Percentiles rank a stretch among this genome's conserved stretches.
These are phyloP conservation scores for Tiphia femorata DNA, from an alignment of 2,888 invertebrate genomes.

Conservation along the genomic window DNA sequence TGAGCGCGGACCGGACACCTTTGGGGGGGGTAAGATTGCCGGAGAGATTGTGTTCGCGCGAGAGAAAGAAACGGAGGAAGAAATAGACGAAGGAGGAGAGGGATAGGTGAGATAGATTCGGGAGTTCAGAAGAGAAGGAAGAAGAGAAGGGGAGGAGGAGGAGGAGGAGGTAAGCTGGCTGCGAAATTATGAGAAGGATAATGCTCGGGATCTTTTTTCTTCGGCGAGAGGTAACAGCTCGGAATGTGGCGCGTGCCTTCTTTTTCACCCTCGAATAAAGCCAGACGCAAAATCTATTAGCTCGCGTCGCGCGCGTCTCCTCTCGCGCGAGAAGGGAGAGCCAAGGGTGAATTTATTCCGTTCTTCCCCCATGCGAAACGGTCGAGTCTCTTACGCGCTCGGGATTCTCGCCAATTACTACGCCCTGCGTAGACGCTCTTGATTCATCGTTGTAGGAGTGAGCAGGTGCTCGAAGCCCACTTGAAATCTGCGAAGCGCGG, in stretches of 20 bases:
- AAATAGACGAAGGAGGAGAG: slow-evolving; percentile 27
- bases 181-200: slow-evolving; percentile 61
- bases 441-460: too few relatives aligned
- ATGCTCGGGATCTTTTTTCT: slow-evolving; percentile 44
- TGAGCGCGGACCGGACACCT: slow-evolving; percentile 45
- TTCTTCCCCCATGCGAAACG: too few relatives aligned
- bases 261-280: slow-evolving; percentile 32
- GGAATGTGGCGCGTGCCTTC: slow-evolving; percentile 42
- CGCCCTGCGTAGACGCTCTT: too few relatives aligned
- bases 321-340: neutral
- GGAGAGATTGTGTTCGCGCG: slow-evolving; percentile 22
- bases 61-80: slow-evolving; percentile 24
- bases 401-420: too few relatives aligned
- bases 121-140: slow-evolving; percentile 3
- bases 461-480: too few relatives aligned
- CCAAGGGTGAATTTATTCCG: too few relatives aligned
- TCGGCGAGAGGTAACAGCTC: slow-evolving; percentile 33
- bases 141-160: slow-evolving; percentile 1
- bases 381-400: too few relatives aligned
- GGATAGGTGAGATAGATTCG: slow-evolving; percentile 1
- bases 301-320: slow-evolving; percentile 16
- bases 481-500: too few relatives aligned
- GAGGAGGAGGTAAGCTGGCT: slow-evolving; percentile 48
- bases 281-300: slow-evolving; percentile 29
- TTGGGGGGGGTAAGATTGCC: slow-evolving; percentile 26